Base-by-base conservation (phyloP, 2,888 invertebrate genomes). In the Pterobdella sp. region DNA sequence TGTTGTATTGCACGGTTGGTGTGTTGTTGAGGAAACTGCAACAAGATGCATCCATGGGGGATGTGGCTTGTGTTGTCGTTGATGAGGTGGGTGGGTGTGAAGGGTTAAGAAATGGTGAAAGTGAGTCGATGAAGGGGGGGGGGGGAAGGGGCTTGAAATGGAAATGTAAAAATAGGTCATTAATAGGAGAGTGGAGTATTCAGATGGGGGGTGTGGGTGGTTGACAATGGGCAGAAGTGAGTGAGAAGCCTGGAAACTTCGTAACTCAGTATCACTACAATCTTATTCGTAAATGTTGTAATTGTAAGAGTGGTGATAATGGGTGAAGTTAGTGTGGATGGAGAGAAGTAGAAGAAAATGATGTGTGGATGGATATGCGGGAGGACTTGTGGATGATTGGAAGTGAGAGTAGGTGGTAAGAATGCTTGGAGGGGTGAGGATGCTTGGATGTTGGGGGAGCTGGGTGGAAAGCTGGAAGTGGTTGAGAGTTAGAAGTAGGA, bases 1-100 rank as follows among this genome's bases (percentile, higher is more conserved):
- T 82, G 71, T 73, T 89, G 76, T 94, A 89, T 82, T 93, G 93
- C 82, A 95, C 95, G 0, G 93, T 94, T 0, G 95, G 94, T 1
- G 89, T 94, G 71, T 84, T 95, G 37, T 83, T 95, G 63, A 88
- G 91, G 80, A 88, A 89, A 77, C 86, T 95, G 84, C 91, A 92
- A 84, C 81, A 84, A 0, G 90, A 94, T 73, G 76, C 79, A 0
- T 68, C 74, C n/a, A 77, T 83, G 10, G 74, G 73, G 14, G 77
- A 78, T 36, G 76, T 82, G 31, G 78, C 80, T 18, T 81, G 81
- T 76, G 76, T 82, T 18, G 79, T 82, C 60, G 80, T 82, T 49
- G 82, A 82, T 76, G 82, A 82, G 80, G 82, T 82, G 31, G 10
- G 68, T 4, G 31, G 14, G 52, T 87, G 80, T 89, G 89, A n/a